Base-by-base conservation (phyloP, 2,797 vertebrate genomes). In the Jordanella pulchra region DNA sequence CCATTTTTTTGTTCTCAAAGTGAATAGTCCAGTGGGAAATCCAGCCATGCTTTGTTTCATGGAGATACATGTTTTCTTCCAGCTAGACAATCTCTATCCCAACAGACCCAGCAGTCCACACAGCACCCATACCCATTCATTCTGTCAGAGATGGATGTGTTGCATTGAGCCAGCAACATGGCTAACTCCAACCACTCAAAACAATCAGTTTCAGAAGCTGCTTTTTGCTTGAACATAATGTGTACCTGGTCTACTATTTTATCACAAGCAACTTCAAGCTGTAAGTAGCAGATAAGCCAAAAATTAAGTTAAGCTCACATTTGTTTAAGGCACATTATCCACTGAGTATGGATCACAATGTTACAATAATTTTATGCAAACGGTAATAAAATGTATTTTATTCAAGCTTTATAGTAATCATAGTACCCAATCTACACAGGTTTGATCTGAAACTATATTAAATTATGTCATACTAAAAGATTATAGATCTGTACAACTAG, bases 1-100 rank as follows among this genome's bases (percentile, higher is more conserved):
- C 54, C 23, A 56, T 69, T 79, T 75, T 55, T 66, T 47, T 39
- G 5, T 53, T 17, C 35, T 74, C 56, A 71, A 73, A 78, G 67
- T 42, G 60, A 53, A 66, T 55, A 42, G 39, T 61, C 69, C 42
- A 25, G n/a, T 65, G 72, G 65, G 61, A 66, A 73, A 58, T 47
- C 48, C 18, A 73, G 13, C 28, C 45, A 39, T 9, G 47, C 67
- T 42, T 42, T 2, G 17, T 63, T 69, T 60, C 65, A 30, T 2
- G 25, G 55, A 51, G 67, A 77, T 50, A 58, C 27, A 55, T 23
- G 60, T 72, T 66, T 70, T 77, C 30, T 76, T 68, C 44, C 6
- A 61, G 58, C 28, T 32, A 17, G n/a, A 77, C 54, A 69, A 76
- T 35, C 61, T 69, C n/a, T n/a, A 42, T 77, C 65, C 68, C 44